Percentiles rank a stretch among this genome's conserved stretches.
Evolutionary conservation across 2,888 invertebrate species (phyloP).

Genomic region (Gnatocerus cornutus): DNA sequence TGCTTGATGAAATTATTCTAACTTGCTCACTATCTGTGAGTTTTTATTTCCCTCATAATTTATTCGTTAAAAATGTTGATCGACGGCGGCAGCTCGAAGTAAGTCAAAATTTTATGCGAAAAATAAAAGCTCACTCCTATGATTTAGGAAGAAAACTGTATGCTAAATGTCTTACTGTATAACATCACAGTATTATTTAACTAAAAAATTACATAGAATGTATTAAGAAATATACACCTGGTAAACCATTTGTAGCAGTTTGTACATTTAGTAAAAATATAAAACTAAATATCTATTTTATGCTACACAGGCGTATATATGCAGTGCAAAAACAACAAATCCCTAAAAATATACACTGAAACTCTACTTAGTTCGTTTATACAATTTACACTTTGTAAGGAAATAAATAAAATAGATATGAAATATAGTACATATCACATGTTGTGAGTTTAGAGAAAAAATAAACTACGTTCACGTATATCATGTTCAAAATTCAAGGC

Average conservation of each 20-base stretch:
- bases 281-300: conserved; percentile 52
- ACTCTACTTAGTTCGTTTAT: conserved; percentile 53
- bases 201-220: conserved; percentile 49
- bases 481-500: conserved; percentile 54
- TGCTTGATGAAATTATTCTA: conserved; percentile 32
- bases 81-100: conserved; percentile 12
- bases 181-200: conserved; percentile 56
- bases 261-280: conserved; percentile 50
- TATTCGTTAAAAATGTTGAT: conserved; percentile 17
- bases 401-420: conserved; percentile 54
- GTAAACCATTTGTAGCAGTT: conserved; percentile 49
- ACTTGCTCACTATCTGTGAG: conserved; percentile 32
- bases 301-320: conserved; percentile 49
- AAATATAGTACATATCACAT: conserved; percentile 64
- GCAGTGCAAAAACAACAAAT: conserved; percentile 52
- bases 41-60: conserved; percentile 32
- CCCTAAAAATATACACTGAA: conserved; percentile 51
- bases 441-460: conserved; percentile 58
- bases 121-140: conserved; percentile 35
- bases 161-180: conserved; percentile 51
- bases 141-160: conserved; percentile 43
- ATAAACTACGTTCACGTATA: conserved; percentile 51
- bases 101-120: conserved; percentile 19
- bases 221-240: conserved; percentile 49
- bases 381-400: conserved; percentile 54